Conservation (phyloP, 2,888 invertebrate genomes). For the Silvanus unidentatus region DNA sequence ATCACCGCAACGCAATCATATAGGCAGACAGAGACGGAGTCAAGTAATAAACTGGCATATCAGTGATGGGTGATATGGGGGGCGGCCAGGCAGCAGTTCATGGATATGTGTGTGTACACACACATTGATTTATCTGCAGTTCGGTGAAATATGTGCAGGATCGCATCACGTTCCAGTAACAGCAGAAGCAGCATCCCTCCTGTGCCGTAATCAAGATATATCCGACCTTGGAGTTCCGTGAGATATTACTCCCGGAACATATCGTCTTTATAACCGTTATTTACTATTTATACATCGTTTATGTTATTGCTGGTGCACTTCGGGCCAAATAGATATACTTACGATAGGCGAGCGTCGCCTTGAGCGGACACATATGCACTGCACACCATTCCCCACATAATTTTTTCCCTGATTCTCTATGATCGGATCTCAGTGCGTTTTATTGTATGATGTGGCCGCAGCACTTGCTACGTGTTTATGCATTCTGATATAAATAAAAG, state of each 20-base stretch:
- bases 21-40: slow-evolving; percentile 15
- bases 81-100: slow-evolving; percentile 10
- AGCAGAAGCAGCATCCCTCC: slow-evolving; percentile 24
- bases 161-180: slow-evolving; percentile 39
- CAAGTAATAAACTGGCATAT: slow-evolving; percentile 39
- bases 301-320: slow-evolving; percentile 36
- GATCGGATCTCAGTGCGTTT: too few species aligned
- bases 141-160: slow-evolving; percentile 43
- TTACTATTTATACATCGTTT: slow-evolving; percentile 41
- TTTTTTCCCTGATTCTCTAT: too few species aligned
- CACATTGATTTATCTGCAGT: slow-evolving; percentile 44
- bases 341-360: not conserved
- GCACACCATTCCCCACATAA: too few species aligned
- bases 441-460: too few species aligned
- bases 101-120: slow-evolving; percentile 8
- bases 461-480: too few species aligned
- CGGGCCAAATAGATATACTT: too few species aligned
- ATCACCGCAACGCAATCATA: slow-evolving; percentile 10
- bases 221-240: slow-evolving; percentile 43
- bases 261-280: slow-evolving; percentile 41
- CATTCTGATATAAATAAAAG: too few species aligned
- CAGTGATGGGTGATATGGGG: slow-evolving; percentile 34
- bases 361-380: not conserved
- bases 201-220: slow-evolving; percentile 44
- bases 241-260: slow-evolving; percentile 42